phyloP scores from a whole-genome alignment of 2,797 vertebrate genomes.

The Syndactyla subalaris region DNA sequence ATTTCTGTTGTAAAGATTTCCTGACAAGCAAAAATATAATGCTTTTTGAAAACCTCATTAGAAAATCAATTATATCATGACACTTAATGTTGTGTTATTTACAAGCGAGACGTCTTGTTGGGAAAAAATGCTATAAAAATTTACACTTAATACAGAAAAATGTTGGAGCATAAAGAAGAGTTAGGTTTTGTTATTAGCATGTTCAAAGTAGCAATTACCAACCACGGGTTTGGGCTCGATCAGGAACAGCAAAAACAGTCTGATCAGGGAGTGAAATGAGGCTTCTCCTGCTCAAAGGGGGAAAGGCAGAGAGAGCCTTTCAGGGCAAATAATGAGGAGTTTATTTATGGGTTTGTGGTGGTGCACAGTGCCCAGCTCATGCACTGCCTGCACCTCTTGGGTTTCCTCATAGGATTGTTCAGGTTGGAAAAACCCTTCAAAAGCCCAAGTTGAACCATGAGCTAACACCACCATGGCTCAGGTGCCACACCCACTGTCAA shows the following conservation, averaged over 20 bases:
- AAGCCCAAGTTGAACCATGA: background rate
- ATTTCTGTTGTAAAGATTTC: constrained; percentile 66
- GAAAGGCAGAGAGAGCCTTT: background rate
- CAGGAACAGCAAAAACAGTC: background rate
- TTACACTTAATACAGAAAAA: constrained; percentile 60
- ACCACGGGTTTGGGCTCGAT: background rate
- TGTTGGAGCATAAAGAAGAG: constrained; percentile 56
- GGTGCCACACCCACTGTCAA: background rate
- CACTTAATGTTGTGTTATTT: constrained; percentile 68
- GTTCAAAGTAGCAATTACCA: constrained; percentile 46
- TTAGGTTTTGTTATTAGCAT: constrained; percentile 59
- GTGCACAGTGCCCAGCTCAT: background rate
- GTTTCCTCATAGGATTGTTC: fast-evolving
- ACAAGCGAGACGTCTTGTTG: constrained; percentile 55
- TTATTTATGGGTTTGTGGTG: background rate
- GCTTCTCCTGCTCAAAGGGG: background rate
- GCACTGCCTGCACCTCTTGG: background rate
- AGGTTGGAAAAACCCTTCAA: background rate
- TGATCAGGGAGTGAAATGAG: background rate
- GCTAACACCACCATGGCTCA: background rate
- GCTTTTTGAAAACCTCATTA: constrained; percentile 72
- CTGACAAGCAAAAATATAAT: constrained; percentile 68
- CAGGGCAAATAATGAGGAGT: background rate
- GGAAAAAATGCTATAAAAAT: constrained; percentile 55
- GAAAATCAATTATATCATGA: constrained; percentile 72